Percentiles rank a stretch among this genome's conserved stretches.
Evolutionary conservation across 2,113 vertebrate species (phyloP).

Genomic region (Delphinus delphis): DNA sequence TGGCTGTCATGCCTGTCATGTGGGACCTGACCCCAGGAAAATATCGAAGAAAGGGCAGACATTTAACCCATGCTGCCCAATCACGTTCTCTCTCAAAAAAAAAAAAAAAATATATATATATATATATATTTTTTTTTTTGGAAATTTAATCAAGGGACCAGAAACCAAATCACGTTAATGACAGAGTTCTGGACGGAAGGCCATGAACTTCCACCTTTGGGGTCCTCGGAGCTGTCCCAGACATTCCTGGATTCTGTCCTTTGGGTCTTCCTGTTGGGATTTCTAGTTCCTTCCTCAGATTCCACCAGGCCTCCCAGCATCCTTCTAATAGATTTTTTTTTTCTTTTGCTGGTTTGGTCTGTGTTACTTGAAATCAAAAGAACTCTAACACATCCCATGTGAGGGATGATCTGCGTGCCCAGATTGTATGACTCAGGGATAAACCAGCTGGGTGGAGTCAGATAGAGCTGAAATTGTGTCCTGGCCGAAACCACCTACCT

Average conservation of each 20-base stretch:
- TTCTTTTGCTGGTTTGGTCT: neutral
- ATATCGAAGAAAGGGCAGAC: neutral
- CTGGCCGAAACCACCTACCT: neutral
- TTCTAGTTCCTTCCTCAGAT: neutral
- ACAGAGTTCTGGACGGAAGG: neutral
- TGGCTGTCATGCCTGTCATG: rapidly evolving
- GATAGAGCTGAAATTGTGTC: neutral
- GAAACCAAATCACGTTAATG: neutral
- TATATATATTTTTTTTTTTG: no score
- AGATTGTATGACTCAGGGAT: neutral
- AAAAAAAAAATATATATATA: neutral
- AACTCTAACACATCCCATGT: neutral
- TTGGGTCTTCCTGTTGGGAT: neutral
- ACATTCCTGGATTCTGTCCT: neutral
- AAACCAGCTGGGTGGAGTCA: neutral
- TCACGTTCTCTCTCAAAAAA: neutral
- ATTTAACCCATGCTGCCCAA: neutral
- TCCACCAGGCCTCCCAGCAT: neutral
- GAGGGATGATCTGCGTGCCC: neutral
- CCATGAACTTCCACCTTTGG: neutral
- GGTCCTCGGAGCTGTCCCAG: neutral
- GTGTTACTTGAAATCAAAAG: neutral
- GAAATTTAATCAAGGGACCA: neutral
- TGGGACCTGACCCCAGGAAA: neutral
- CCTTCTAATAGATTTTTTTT: neutral